Evolutionary conservation across 2,113 vertebrate species (phyloP), one percentile per base, ranked within the genome.

Genomic region (Platysternon megacephalum): DNA sequence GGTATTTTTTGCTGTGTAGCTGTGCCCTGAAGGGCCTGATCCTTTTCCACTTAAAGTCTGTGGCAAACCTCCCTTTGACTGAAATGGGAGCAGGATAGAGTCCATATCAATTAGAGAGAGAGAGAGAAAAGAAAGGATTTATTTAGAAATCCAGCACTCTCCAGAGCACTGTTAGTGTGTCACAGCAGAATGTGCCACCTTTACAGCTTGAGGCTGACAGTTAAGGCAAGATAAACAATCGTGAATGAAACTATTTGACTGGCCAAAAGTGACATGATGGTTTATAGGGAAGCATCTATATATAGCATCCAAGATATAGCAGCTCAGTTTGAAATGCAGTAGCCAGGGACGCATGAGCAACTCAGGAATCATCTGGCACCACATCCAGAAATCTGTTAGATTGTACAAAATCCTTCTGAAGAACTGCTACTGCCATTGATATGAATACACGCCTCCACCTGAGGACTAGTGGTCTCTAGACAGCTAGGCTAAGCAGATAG

Each of bases 161-260:
- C 49, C 5, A 53, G 29, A 24, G 56, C 49, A 84, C 68, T 56
- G 44, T 82, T 32, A 1, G 16, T 17, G 56, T 14, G 90, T 85
- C 89, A 39, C 95, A 95, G 89, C 29, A 92, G 74, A 55, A 42
- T 14, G 21, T 92, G 93, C 58, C 49, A 74, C 89, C 96, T 94
- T 88, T 39, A 44, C 42, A 46, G 24, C 26, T 26, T 14, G 21
- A 74, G 53, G 16, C 58, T 83, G 96, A 84, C 91, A 82, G 89
- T 79, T 92, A 58, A 55, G 81, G 93, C 91, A 80, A 82, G 94
- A 92, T 89, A 91, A 97, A 90, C 96, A 88, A 42, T 92, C 79
- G 1, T 29, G 92, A 86, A 93, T 55, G 87, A 76, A 93, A 89
- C 89, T 32, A 74, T 82, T 12, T 1, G 49, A 42, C 79, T 85